A percentile compares a stretch with the other conserved stretches of the same genome.
Evolutionary conservation across 2,113 vertebrate genomes (phyloP).

Genomic region (Odocoileus hemionus): DNA sequence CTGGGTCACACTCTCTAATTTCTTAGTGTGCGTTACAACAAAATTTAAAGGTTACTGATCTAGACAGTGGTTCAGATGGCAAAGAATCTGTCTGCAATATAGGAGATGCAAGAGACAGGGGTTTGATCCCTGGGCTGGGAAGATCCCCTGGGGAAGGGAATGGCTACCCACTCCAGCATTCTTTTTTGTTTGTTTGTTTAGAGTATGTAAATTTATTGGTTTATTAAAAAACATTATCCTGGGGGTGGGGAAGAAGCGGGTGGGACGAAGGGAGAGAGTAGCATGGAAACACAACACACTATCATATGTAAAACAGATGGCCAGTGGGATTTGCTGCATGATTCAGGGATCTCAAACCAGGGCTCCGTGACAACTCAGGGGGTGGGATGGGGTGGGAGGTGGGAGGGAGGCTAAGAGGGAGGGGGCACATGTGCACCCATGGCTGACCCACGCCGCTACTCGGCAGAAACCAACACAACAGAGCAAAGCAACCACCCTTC

Average conservation of each 20-base stretch:
- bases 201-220: not conserved
- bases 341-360: not conserved
- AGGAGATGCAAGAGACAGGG: not conserved
- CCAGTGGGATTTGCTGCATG: not conserved
- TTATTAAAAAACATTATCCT: not conserved
- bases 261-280: not conserved
- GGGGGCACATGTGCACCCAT: not conserved
- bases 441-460: too few species aligned
- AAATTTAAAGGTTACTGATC: not conserved
- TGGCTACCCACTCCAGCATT: not conserved
- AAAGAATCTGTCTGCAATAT: not conserved
- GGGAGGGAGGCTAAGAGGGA: not conserved
- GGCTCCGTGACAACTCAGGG: not conserved
- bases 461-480: not conserved
- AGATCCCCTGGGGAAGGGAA: not conserved
- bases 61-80: not conserved
- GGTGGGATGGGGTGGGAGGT: not conserved
- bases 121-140: not conserved
- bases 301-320: not conserved
- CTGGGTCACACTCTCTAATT: not conserved
- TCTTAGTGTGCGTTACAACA: not conserved
- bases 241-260: not conserved
- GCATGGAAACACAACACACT: not conserved
- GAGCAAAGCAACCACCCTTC: not conserved
- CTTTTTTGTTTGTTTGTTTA: not conserved